Base-by-base conservation (phyloP, 1,140 invertebrate genomes). In the Arion vulgaris region DNA sequence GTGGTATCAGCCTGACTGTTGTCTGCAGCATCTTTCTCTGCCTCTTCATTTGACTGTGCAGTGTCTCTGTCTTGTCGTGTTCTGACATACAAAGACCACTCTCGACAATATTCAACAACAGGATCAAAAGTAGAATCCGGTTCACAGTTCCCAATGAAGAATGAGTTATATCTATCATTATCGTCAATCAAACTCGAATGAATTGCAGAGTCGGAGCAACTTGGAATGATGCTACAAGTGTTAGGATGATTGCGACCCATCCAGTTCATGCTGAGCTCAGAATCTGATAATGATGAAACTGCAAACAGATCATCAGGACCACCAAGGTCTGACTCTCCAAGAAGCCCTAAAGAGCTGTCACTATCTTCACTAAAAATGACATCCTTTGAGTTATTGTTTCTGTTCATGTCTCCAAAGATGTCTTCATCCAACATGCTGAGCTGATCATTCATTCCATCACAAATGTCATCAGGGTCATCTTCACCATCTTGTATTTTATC, bases 281-380 rank as follows among this genome's bases (percentile, higher is more conserved):
- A 39, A 39, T 71, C 69, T 71, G 69, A 71, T 26, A 71, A 71
- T 36, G 41, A 66, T 17, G 75, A 77, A 28, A 77, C 75, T 17
- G 75, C 57, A 28, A 69, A 80, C 28, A 80, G 36, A 62, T 80
- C 77, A 41, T 69, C 62, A 39, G n/a, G n/a, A 2, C 32, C 34
- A 36, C 77, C 68, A 4, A 80, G 39, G 77, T 80, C 57, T 36
- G 77, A 80, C 28, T 80, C 53, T 13, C 77, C 77, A 36, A 80
- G 34, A 11, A 80, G 36, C 1, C 77, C 77, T 9, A 36, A 80
- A 36, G 19, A 17, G n/a, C 38, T 36, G 32, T 32, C 38, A 34
- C 26, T 26, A 71, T 71, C 69, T 36, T 36, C 32, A 17, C 19
- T 7, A 39, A 15, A 9, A 34, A 5, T 36, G 19, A 17, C n/a